These are phyloP conservation scores for Lamellibrachia luymesi DNA, from an alignment of 1,140 invertebrate species.

Conservation along the genomic window DNA sequence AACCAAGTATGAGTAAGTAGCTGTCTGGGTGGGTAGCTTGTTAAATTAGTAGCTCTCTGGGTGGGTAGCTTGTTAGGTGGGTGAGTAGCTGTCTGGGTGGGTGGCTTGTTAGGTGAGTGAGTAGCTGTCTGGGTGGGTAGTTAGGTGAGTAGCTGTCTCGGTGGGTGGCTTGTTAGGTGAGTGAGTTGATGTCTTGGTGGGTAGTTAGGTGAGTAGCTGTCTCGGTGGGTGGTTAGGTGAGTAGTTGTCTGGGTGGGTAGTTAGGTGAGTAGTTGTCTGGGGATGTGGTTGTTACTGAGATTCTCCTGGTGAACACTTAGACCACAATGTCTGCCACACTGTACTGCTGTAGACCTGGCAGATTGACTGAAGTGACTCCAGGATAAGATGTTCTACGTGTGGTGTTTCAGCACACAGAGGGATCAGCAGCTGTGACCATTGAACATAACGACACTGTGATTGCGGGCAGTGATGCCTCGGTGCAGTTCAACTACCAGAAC, in stretches of 20 bases:
- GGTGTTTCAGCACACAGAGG: background rate
- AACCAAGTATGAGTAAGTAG: no score
- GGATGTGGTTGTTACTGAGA: background rate
- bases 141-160: background rate
- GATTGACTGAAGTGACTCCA: background rate
- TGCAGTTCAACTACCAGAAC: background rate
- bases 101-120: no score
- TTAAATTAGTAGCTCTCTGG: no score
- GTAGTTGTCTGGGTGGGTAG: no score
- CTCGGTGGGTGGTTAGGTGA: background rate
- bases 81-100: no score
- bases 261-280: background rate
- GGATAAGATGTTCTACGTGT: background rate
- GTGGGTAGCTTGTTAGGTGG: no score
- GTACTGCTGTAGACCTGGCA: background rate
- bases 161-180: background rate
- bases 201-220: background rate
- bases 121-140: no score
- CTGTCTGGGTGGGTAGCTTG: no score
- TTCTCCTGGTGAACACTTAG: background rate
- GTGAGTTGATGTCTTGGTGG: no score
- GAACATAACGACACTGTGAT: background rate
- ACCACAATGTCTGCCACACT: background rate
- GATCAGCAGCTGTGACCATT: background rate
- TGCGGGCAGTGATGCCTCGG: background rate